Evolutionary conservation across 2,113 vertebrate genomes (phyloP), one percentile per base, ranked within the genome.

Genomic region (Maccullochella peelii): DNA sequence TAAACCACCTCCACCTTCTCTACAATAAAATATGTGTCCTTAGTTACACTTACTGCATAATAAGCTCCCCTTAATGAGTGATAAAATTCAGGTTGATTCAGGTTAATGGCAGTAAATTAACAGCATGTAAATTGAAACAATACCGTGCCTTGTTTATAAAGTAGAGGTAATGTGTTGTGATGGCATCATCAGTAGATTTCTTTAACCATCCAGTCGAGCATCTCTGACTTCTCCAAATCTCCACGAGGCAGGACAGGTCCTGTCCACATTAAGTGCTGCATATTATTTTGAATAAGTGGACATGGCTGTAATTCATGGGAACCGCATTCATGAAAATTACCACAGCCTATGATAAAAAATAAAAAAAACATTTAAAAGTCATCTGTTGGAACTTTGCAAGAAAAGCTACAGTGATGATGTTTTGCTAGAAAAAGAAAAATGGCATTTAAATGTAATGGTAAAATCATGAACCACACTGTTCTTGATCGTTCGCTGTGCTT

Each of bases 41-140:
- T 54, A 54, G 58, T 66, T 72, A 75, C 76, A 67, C 74, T 59
- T 62, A 25, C 47, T 80, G 77, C 75, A 84, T 75, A 55, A 65
- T 58, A 79, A 86, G 30, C 15, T 70, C 57, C 38, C 20, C 47
- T 65, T 74, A 79, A 79, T 80, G 71, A 82, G 47, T 10, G 8
- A 47, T 79, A 77, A 40, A 74, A 82, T 68, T 25, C 42, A 30
- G 47, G 74, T 77, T 54, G 67, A 57, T 78, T 65, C 18, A 30
- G 49, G 71, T 75, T 86, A 72, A 87, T 57, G 38, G 15, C 15
- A 38, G 47, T 25, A 63, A 77, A 73, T 73, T 61, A 80, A 49
- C 44, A 8, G 36, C 33, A 70, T 1, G 1, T 83, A 14, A 63
- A 79, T 30, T 69, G 11, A 67, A 82, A 73, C 30, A 57, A 62